Evolutionary conservation across 2,797 vertebrate genomes (phyloP), one percentile per base, ranked within the genome.

Genomic region (Platalea minor): DNA sequence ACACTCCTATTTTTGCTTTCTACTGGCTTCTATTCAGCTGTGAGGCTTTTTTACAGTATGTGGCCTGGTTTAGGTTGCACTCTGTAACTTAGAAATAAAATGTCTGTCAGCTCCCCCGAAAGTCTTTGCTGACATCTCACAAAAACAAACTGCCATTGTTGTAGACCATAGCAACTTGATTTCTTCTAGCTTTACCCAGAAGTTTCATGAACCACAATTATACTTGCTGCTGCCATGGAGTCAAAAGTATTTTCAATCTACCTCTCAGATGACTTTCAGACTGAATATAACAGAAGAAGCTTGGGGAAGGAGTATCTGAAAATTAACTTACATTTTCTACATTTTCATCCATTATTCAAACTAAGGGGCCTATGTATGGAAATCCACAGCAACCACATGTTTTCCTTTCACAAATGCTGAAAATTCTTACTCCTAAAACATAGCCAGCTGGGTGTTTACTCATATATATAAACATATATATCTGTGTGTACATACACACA

Each of bases 181-280:
- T 97, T 95, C 93, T 95, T 82, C 92, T 95, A 92, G 88, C 85
- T 96, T 95, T 72, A 96, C 82, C 81, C 96, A 96, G 68, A 95
- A 77, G 69, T 96, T 97, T 94, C 82, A 93, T 50, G 91, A 97
- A 96, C 96, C 97, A 98, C 95, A 98, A 97, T 97, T 97, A 97
- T 92, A 97, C 91, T 87, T 86, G 76, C 53, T 88, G 85, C 48
- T 97, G 96, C 95, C 97, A 97, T 56, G 41, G 85, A 96, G 91
- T 97, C 91, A 92, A 63, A 97, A 96, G 67, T 94, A 89, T 97
- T 97, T 94, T 87, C 88, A 84, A 85, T 84, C 85, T 95, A 96
- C 86, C 96, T 96, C 96, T 95, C 73, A 83, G 85, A 96, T 79
- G 91, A 91, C 56, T 96, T 95, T 93, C 91, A 88, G 81, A 91